phyloP scores from a whole-genome alignment of 2,797 vertebrate genomes.

The Prunella strophiata region DNA sequence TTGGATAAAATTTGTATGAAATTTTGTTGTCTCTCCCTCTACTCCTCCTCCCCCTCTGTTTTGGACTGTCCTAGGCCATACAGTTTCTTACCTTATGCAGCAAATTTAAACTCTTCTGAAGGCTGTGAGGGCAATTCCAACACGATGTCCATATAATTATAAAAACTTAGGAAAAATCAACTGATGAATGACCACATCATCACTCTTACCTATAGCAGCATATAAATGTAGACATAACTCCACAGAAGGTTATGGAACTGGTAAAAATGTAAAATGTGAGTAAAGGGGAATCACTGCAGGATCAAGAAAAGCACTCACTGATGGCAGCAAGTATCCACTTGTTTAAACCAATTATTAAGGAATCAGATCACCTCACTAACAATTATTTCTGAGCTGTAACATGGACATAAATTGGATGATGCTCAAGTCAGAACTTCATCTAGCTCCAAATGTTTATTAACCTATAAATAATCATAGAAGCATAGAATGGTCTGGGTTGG shows the following conservation, averaged over 20 bases:
- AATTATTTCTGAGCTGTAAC: neutral
- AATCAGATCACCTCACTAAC: neutral
- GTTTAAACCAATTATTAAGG: neutral
- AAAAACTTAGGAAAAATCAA: neutral
- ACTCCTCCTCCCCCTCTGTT: neutral
- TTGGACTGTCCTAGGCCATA: neutral
- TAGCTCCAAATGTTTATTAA: neutral
- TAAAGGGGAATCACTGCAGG: neutral
- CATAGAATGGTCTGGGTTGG: neutral
- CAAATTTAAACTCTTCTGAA: neutral
- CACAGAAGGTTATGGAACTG: neutral
- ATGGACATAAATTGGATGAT: neutral
- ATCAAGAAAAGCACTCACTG: neutral
- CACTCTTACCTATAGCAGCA: neutral
- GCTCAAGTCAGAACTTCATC: neutral
- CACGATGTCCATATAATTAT: neutral
- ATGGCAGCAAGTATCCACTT: neutral
- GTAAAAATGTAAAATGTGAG: neutral
- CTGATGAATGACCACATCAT: neutral
- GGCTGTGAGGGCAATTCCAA: neutral
- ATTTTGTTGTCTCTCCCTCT: neutral
- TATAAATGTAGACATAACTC: neutral
- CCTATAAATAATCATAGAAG: neutral
- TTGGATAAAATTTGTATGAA: neutral
- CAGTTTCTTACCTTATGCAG: neutral